Conservation (phyloP, 2,797 vertebrate species). For the Antrozous pallidus region DNA sequence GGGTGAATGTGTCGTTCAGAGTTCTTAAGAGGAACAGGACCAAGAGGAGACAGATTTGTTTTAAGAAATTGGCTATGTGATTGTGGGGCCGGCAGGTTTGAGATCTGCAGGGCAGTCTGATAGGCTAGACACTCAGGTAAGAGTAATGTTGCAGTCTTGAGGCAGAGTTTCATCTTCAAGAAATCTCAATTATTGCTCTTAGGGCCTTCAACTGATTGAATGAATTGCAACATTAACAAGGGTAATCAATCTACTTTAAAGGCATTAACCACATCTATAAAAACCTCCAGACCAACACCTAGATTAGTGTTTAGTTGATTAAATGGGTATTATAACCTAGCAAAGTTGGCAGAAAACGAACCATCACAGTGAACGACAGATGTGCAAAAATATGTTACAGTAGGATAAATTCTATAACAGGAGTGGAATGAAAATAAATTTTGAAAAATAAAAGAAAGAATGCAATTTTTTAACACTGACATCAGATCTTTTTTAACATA, state of each 20-base stretch:
- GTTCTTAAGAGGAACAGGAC: background rate
- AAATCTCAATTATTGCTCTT: background rate
- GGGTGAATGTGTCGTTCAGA: background rate
- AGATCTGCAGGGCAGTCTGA: background rate
- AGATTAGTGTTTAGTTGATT: background rate
- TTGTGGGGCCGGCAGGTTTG: background rate
- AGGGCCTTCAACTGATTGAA: background rate
- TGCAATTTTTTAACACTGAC: background rate
- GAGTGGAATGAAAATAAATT: background rate
- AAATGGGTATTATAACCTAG: background rate
- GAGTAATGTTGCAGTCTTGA: background rate
- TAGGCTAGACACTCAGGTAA: background rate
- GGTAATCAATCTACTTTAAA: background rate
- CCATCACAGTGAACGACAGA: background rate
- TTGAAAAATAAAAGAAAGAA: background rate
- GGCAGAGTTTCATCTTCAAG: background rate
- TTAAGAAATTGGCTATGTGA: background rate
- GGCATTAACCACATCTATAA: background rate
- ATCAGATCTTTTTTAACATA: background rate
- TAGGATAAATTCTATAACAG: background rate
- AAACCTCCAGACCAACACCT: background rate
- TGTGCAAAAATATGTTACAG: background rate
- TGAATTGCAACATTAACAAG: background rate
- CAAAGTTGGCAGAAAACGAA: background rate
- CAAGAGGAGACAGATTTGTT: background rate